phyloP scores from a whole-genome alignment of 1,140 invertebrate species.

The Drosophila trapezifrons region DNA sequence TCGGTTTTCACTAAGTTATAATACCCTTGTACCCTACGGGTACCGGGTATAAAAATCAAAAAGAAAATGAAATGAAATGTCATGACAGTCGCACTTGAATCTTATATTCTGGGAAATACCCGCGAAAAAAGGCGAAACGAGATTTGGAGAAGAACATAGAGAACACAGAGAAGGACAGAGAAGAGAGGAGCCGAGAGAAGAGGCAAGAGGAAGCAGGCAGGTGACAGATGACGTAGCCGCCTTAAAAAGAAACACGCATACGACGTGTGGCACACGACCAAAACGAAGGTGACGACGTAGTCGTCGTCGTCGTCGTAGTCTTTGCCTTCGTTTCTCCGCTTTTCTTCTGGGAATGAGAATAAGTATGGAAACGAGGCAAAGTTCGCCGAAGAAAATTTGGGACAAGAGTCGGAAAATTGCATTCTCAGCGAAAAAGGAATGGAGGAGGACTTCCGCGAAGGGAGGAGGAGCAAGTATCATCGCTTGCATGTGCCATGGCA shows the following conservation, averaged over 20 bases:
- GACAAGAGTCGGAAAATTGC: slow-evolving; percentile 57
- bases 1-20: too few species aligned
- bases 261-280: slow-evolving; percentile 76
- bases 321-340: slow-evolving; percentile 20
- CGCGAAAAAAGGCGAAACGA: slow-evolving; percentile 61
- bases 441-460: slow-evolving; percentile 17
- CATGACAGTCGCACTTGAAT: slow-evolving; percentile 58
- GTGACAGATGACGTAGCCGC: slow-evolving; percentile 78
- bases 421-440: slow-evolving; percentile 20
- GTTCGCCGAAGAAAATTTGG: slow-evolving; percentile 58
- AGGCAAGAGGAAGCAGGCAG: slow-evolving; percentile 42
- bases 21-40: too few species aligned
- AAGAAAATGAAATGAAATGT: slow-evolving; percentile 24
- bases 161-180: slow-evolving; percentile 2
- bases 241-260: slow-evolving; percentile 76
- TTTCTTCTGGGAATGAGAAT: slow-evolving; percentile 10
- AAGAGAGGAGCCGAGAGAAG: slow-evolving; percentile 4
- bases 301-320: slow-evolving; percentile 16
- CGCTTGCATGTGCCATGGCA: slow-evolving; percentile 45
- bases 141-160: slow-evolving; percentile 58
- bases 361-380: slow-evolving; percentile 54
- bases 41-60: too few species aligned
- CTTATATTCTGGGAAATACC: slow-evolving; percentile 75
- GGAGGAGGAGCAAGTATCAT: slow-evolving; percentile 16
- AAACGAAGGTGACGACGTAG: slow-evolving; percentile 45